These are phyloP conservation scores for Pachydiplax longipennis DNA, from an alignment of 2,888 invertebrate species.

Conservation along the genomic window DNA sequence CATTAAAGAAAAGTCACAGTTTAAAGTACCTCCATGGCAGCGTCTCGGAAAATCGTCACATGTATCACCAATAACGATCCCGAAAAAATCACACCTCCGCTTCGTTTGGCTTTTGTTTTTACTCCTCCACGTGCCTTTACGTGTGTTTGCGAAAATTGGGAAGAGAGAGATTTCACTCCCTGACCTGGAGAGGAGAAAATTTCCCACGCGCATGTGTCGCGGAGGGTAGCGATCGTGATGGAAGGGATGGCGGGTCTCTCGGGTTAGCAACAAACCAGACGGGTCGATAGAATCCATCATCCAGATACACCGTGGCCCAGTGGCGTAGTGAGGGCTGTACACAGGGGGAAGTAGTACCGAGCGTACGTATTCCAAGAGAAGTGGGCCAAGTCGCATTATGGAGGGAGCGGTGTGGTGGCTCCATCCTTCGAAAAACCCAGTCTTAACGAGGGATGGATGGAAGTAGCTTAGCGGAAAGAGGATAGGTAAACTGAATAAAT, in stretches of 20 bases:
- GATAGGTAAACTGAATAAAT: neutral
- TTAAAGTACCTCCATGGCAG: too few relatives aligned
- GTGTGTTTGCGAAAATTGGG: neutral
- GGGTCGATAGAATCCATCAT: constrained; percentile 43
- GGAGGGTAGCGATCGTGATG: neutral
- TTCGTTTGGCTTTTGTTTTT: neutral
- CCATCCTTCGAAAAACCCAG: neutral
- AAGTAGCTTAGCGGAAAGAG: neutral
- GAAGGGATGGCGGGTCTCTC: neutral
- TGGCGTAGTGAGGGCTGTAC: neutral
- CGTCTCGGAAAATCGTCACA: too few relatives aligned
- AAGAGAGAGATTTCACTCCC: neutral
- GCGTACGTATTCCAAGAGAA: neutral
- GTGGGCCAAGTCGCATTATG: constrained; percentile 15
- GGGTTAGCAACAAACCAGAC: constrained; percentile 25
- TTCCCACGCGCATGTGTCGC: neutral
- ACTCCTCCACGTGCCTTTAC: neutral
- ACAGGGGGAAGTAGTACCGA: neutral
- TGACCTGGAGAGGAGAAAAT: neutral
- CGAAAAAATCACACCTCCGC: neutral
- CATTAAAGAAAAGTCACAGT: too few relatives aligned
- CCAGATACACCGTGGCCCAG: constrained; percentile 40
- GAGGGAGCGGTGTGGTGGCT: neutral
- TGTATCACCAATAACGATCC: too few relatives aligned
- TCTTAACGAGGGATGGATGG: constrained; percentile 5